Base-by-base conservation (phyloP, 2,888 invertebrate species). In the Perithous albicinctus region DNA sequence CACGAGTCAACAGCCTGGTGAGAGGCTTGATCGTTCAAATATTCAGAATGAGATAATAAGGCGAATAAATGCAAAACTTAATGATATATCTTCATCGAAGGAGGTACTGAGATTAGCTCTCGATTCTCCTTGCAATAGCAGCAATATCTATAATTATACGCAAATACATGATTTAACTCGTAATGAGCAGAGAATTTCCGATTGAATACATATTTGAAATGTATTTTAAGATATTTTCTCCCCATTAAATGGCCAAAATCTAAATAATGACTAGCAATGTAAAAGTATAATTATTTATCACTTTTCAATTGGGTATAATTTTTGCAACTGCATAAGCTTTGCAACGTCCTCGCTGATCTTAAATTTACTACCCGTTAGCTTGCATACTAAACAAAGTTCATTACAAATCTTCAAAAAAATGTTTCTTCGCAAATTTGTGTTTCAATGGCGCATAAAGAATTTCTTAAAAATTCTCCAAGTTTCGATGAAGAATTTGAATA, bases 1-100 rank as follows among this genome's bases (percentile, higher is more conserved):
- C 54, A 23, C 7, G 26, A 70, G 41, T 48, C 56, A 23, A n/a
- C 38, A 29, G 2, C 15, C 15, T 6, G 63, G 43, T 12, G 32
- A 64, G 63, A 35, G 18, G 38, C 38, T n/a, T 61, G 38, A 43
- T 32, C 43, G 26, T 61, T 73, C 61, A 76, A 61, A 67, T 72
- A 66, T 43, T 59, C 32, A 6, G 15, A 51, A 51, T 61, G 29
- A 59, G 63, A 54, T 41, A 82, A 64, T 35, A 32, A 6, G 35
- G 32, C 38, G 38, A 54, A 64, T 67, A 18, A 35, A 51, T 61
- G 18, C 59, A 59, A 32, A 59, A 32, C 32, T 35, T 4, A 18
- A 35, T 35, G 12, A 56, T 56, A n/a, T 29, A 20, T 2, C 1
- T 23, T 8, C 23, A 51, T 51, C 51, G 23, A 12, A 8, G 3